Conservation (phyloP, 2,797 vertebrate species). For the Bothrops alternatus region DNA sequence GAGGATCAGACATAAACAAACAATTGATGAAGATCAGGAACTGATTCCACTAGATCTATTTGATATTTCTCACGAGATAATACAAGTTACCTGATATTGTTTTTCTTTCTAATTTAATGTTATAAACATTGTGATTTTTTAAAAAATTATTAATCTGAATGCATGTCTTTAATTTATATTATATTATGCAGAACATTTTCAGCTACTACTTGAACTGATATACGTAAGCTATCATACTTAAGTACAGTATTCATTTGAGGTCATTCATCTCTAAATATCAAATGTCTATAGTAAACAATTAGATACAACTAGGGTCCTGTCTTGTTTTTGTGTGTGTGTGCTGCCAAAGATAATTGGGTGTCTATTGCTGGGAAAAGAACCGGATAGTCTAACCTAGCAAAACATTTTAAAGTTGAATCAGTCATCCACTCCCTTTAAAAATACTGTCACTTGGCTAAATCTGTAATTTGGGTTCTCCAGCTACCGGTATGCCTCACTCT, state of each 20-base stretch:
- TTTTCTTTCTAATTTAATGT: neutral
- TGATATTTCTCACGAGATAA: neutral
- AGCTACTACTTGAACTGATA: neutral
- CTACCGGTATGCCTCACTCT: neutral
- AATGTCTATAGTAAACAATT: neutral
- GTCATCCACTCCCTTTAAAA: neutral
- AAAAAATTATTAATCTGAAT: neutral
- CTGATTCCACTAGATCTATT: slow-evolving; percentile 14
- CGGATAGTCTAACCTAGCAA: neutral
- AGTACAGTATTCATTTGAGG: neutral
- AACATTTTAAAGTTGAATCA: neutral
- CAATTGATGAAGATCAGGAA: slow-evolving; percentile 10
- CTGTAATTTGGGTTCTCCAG: neutral
- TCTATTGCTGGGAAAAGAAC: neutral
- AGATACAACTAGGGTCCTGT: neutral
- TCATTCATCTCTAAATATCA: neutral
- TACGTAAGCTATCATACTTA: neutral
- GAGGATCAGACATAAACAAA: neutral
- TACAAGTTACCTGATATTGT: neutral
- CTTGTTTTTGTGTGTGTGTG: neutral
- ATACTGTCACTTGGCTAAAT: neutral
- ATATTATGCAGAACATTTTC: neutral
- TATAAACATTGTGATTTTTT: neutral
- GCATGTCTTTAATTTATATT: neutral
- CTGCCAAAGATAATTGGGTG: neutral